Percentiles rank a stretch among this genome's conserved stretches.
Evolutionary conservation across 2,888 invertebrate species (phyloP).

Genomic region (Plagodis dolabraria): DNA sequence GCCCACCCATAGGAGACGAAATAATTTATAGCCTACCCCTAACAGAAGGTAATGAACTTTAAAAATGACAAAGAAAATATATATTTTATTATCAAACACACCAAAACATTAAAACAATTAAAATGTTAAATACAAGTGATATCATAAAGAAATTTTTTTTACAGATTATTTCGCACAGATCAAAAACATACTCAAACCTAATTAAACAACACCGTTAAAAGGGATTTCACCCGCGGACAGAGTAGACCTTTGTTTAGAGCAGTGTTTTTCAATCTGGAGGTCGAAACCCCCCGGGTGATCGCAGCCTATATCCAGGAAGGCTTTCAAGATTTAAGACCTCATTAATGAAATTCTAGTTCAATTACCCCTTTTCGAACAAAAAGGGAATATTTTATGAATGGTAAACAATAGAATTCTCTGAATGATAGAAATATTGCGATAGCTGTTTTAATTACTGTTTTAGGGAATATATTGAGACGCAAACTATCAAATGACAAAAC

Average conservation of each 20-base stretch:
- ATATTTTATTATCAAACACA: background rate
- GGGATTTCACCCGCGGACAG: constrained; percentile 21
- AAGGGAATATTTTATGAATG: no score
- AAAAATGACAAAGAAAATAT: background rate
- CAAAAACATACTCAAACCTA: constrained; percentile 14
- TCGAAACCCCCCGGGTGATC: no score
- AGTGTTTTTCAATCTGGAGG: no score
- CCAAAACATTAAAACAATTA: constrained; percentile 1
- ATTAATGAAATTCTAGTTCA: no score
- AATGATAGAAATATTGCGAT: no score
- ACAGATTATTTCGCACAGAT: constrained; percentile 20
- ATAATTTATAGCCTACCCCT: constrained; percentile 24
- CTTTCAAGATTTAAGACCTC: no score
- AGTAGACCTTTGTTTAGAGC: constrained; percentile 13
- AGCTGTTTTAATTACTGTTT: no score
- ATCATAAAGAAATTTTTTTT: constrained; percentile 7
- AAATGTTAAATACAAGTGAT: constrained; percentile 6
- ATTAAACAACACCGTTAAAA: constrained; percentile 27
- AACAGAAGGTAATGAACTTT: constrained; percentile 11
- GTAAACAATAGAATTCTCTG: no score
- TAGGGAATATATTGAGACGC: no score
- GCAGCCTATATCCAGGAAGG: no score
- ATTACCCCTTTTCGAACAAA: no score
- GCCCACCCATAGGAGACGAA: constrained; percentile 33
- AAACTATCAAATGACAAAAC: no score